phyloP scores from a whole-genome alignment of 2,888 invertebrate genomes.

The Actias luna region DNA sequence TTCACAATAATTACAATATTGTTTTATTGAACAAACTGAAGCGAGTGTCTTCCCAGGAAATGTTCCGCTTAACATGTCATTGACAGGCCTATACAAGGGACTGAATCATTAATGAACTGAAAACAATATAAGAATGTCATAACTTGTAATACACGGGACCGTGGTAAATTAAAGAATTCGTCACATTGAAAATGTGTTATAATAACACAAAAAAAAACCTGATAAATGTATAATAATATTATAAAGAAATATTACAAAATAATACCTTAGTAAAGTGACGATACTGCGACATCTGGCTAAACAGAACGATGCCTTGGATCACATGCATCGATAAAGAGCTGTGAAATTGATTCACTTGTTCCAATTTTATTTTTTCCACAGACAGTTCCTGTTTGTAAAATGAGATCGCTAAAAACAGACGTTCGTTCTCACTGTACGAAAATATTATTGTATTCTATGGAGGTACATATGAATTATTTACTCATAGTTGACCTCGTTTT shows the following conservation, averaged over 20 bases:
- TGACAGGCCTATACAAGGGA: not conserved
- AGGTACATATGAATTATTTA: not conserved
- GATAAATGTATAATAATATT: not conserved
- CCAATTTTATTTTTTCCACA: not conserved
- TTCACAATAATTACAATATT: too few species aligned
- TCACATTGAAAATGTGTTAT: not conserved
- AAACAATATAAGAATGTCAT: not conserved
- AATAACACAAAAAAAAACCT: not conserved
- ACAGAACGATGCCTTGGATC: not conserved
- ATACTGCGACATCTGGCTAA: slow-evolving; percentile 2
- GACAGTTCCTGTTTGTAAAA: not conserved
- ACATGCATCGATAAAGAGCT: slow-evolving; percentile 1
- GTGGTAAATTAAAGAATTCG: not conserved
- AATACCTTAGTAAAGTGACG: not conserved
- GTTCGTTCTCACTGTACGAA: not conserved
- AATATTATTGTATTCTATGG: too few species aligned
- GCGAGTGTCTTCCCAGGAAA: not conserved
- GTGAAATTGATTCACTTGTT: not conserved
- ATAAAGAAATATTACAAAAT: not conserved
- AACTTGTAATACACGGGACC: not conserved
- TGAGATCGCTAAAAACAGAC: not conserved
- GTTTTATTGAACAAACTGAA: not conserved
- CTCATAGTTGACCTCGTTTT: not conserved
- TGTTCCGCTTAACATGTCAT: not conserved
- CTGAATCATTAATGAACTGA: not conserved